Evolutionary conservation across 2,888 invertebrate genomes (phyloP).

Genomic region (Scrobipalpa costella): DNA sequence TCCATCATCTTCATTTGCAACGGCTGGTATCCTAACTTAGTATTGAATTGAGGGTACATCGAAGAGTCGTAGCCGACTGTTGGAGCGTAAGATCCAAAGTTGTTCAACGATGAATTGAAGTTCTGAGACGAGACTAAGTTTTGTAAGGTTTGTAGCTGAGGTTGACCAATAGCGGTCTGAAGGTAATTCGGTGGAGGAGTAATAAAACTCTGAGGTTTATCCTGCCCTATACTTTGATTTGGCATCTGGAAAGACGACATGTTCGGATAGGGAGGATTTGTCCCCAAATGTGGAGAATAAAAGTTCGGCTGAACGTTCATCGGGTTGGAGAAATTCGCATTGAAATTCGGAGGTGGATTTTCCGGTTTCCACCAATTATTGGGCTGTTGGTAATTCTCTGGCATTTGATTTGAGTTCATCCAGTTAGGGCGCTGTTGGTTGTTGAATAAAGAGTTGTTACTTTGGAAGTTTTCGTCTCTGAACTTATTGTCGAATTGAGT

Average conservation of each 20-base stretch:
- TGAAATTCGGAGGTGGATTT: slow-evolving; percentile 48
- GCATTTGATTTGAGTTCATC: slow-evolving; percentile 39
- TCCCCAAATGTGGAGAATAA: slow-evolving; percentile 50
- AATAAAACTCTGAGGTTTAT: slow-evolving; percentile 47
- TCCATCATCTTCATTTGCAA: slow-evolving; percentile 54
- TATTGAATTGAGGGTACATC: slow-evolving; percentile 71
- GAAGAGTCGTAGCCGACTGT: slow-evolving; percentile 63
- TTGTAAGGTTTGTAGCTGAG: slow-evolving; percentile 59
- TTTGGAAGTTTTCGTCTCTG: slow-evolving; percentile 59
- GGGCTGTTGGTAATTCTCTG: slow-evolving; percentile 52
- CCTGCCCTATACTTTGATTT: slow-evolving; percentile 42
- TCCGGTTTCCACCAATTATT: slow-evolving; percentile 67
- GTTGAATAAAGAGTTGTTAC: slow-evolving; percentile 41
- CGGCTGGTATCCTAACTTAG: slow-evolving; percentile 57
- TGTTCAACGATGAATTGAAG: slow-evolving; percentile 64
- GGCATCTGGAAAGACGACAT: slow-evolving; percentile 45
- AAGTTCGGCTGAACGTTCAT: slow-evolving; percentile 55
- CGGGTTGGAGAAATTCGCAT: slow-evolving; percentile 46
- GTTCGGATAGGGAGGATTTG: slow-evolving; percentile 54
- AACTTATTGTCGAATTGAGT: slow-evolving; percentile 68
- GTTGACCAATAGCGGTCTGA: slow-evolving; percentile 59
- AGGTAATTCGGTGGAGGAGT: slow-evolving; percentile 48
- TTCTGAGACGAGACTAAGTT: slow-evolving; percentile 60
- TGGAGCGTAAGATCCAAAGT: slow-evolving; percentile 54
- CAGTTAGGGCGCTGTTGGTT: slow-evolving; percentile 45